Conservation (phyloP, 2,113 vertebrate species). For the Erythrocercus mccallii region DNA sequence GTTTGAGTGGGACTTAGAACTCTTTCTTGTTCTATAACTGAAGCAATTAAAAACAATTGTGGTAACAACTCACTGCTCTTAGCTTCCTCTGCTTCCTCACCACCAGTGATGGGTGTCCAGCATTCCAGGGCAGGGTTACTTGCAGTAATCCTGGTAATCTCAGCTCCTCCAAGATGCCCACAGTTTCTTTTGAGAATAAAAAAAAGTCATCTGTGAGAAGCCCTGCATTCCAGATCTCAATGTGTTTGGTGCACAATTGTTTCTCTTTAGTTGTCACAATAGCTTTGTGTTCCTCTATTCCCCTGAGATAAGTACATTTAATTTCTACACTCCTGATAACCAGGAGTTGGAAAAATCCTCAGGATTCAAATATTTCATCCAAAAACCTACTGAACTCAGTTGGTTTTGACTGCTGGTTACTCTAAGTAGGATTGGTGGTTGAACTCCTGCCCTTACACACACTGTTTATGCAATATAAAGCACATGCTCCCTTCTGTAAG, state of each 20-base stretch:
- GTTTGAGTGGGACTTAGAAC: background rate
- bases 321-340: background rate
- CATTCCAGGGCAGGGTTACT: background rate
- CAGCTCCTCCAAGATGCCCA: background rate
- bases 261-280: background rate
- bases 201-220: background rate
- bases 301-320: background rate
- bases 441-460: background rate
- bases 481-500: fast-evolving
- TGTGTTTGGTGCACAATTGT: background rate
- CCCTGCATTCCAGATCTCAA: background rate
- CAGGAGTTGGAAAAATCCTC: background rate
- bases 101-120: fast-evolving
- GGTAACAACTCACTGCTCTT: background rate
- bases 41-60: background rate
- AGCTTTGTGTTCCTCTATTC: background rate
- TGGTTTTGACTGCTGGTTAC: background rate
- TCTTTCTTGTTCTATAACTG: background rate
- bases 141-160: background rate
- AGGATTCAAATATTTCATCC: background rate
- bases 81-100: background rate
- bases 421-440: background rate
- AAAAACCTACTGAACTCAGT: background rate
- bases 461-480: fast-evolving
- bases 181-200: background rate